phyloP scores from a whole-genome alignment of 2,113 vertebrate species.

The Eptatretus burgeri region DNA sequence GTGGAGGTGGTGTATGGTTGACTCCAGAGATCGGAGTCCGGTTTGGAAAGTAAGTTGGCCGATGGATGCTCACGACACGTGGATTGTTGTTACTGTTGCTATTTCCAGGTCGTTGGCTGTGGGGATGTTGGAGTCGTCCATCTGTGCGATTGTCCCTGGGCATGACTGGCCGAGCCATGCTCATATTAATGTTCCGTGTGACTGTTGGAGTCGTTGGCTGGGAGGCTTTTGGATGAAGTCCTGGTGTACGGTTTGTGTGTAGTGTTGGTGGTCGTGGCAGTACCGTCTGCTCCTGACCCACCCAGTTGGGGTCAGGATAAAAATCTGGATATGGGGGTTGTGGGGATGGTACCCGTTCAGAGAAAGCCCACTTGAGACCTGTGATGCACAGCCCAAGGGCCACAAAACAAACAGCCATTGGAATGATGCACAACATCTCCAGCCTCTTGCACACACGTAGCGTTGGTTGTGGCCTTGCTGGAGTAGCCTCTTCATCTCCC shows the following conservation, averaged over 20 bases:
- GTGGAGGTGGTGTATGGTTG: background rate
- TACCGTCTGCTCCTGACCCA: conserved; percentile 1
- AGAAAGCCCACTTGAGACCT: conserved; percentile 11
- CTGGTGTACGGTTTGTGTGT: background rate
- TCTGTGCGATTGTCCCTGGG: too few relatives aligned
- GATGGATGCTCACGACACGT: background rate
- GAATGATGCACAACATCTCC: conserved; percentile 10
- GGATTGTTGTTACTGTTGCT: too few relatives aligned
- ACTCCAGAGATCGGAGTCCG: background rate
- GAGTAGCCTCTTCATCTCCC: background rate
- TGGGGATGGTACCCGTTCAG: conserved; percentile 7
- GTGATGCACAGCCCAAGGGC: conserved; percentile 12
- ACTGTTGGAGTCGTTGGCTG: background rate
- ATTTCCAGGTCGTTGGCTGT: too few relatives aligned
- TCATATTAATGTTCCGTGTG: conserved; percentile 1
- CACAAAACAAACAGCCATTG: conserved; percentile 12
- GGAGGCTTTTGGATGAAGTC: background rate
- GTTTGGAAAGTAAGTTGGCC: background rate
- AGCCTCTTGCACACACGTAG: conserved; percentile 1
- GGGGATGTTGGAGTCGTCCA: too few relatives aligned
- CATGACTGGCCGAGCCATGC: background rate
- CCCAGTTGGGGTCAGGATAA: conserved; percentile 1
- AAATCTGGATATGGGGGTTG: background rate
- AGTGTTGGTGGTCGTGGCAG: conserved; percentile 3
- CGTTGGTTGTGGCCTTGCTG: background rate